A percentile compares a stretch with the other conserved stretches of the same genome.
These are phyloP conservation scores for Chinchilla lanigera DNA, from an alignment of 2,113 vertebrate genomes.

Conservation along the genomic window DNA sequence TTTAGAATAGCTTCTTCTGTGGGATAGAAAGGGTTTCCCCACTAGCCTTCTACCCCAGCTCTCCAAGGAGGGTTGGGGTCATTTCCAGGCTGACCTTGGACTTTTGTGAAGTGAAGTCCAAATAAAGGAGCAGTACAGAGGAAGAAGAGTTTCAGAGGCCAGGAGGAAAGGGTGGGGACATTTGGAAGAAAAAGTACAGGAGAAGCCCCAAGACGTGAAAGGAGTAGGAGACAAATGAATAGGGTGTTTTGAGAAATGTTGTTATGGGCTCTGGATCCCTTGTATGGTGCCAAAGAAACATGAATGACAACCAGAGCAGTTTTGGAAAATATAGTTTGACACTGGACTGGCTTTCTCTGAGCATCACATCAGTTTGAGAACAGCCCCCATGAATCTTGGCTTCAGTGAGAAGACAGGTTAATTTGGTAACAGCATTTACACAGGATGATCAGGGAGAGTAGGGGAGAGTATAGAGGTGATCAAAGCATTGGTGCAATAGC, in stretches of 20 bases:
- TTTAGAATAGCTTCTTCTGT: neutral
- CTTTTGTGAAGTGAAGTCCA: neutral
- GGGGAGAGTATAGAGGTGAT: neutral
- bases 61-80: neutral
- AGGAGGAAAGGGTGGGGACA: neutral
- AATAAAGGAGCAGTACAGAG: neutral
- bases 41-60: neutral
- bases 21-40: neutral
- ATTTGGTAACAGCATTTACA: neutral
- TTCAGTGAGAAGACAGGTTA: neutral
- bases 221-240: neutral
- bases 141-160: neutral
- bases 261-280: neutral
- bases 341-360: neutral
- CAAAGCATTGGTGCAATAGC: neutral
- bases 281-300: neutral
- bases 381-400: neutral
- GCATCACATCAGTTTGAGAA: neutral
- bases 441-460: neutral
- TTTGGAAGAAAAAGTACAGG: neutral
- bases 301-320: neutral
- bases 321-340: neutral
- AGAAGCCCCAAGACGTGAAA: neutral
- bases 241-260: neutral
- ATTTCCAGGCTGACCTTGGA: neutral